Percentiles rank a stretch among this genome's conserved stretches.
These are phyloP conservation scores for Camponotus fellah DNA, from an alignment of 2,888 invertebrate genomes.

Conservation along the genomic window DNA sequence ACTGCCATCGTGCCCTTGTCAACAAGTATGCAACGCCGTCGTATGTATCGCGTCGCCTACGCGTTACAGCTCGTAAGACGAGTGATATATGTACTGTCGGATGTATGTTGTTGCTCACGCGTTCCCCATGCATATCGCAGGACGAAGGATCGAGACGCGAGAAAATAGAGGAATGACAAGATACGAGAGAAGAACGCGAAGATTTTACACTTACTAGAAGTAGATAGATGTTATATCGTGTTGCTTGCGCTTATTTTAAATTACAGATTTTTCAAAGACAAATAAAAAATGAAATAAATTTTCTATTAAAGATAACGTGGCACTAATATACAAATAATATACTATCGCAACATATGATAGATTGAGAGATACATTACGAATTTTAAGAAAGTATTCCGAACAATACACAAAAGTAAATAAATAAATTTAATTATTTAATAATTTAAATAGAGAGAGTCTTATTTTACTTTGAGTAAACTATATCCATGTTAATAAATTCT, in stretches of 20 bases:
- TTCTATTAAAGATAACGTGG: background rate
- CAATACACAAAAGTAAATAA: background rate
- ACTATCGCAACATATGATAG: background rate
- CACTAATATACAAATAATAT: background rate
- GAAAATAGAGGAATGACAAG: background rate
- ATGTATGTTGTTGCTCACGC: background rate
- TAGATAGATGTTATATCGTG: background rate
- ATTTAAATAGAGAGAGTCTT: background rate
- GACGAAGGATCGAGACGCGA: slow-evolving; percentile 1
- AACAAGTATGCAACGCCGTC: slow-evolving; percentile 38
- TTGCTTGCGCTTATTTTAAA: background rate
- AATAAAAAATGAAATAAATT: background rate
- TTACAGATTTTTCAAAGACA: background rate
- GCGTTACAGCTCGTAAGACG: slow-evolving; percentile 14
- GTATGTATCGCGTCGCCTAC: slow-evolving; percentile 12
- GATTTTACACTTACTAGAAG: background rate
- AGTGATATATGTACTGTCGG: background rate
- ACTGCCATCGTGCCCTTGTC: slow-evolving; percentile 39
- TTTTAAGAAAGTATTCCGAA: background rate
- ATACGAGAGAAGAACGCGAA: background rate
- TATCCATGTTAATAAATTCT: slow-evolving; percentile 3
- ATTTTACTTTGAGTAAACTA: background rate
- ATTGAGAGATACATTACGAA: background rate
- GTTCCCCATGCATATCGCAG: background rate
- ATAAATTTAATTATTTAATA: background rate